Conservation (phyloP, 2,797 vertebrate species). For the Acanthurus leucopareius region DNA sequence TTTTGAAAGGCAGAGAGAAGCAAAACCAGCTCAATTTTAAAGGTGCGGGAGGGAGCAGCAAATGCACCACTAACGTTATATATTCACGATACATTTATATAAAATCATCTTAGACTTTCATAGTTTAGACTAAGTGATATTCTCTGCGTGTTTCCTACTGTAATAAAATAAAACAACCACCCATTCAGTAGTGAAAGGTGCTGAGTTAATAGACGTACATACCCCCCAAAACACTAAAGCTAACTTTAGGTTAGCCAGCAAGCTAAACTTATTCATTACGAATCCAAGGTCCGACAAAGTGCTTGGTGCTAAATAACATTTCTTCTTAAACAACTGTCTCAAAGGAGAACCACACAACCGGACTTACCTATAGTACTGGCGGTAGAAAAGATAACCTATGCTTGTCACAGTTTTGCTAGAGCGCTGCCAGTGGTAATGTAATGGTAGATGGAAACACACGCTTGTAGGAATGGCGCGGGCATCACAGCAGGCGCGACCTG, state of each 20-base stretch:
- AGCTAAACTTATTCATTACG: conserved; percentile 66
- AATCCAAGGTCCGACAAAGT: conserved; percentile 34
- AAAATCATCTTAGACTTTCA: not conserved
- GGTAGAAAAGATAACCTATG: conserved; percentile 23
- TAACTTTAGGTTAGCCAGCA: conserved; percentile 69
- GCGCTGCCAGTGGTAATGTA: conserved; percentile 51
- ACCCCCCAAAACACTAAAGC: conserved; percentile 42
- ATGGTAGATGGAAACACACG: conserved; percentile 71
- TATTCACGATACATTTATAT: too few species aligned
- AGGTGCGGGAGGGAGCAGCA: not conserved
- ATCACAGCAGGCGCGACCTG: conserved; percentile 60
- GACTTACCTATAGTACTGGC: conserved; percentile 68
- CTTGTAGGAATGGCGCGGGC: conserved; percentile 76
- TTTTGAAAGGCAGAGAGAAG: not conserved
- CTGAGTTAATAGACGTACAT: not conserved
- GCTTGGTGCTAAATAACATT: not conserved
- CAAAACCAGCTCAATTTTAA: conserved; percentile 26
- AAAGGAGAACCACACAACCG: not conserved
- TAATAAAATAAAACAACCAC: not conserved
- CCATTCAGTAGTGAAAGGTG: not conserved
- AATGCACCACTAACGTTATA: not conserved
- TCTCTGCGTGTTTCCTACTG: not conserved
- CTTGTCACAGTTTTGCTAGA: conserved; percentile 26
- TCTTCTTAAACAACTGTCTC: not conserved
- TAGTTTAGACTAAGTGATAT: not conserved